phyloP scores from a whole-genome alignment of 37 sponge, comb jelly and placozoan genomes.

The Spongilla lacustris region DNA sequence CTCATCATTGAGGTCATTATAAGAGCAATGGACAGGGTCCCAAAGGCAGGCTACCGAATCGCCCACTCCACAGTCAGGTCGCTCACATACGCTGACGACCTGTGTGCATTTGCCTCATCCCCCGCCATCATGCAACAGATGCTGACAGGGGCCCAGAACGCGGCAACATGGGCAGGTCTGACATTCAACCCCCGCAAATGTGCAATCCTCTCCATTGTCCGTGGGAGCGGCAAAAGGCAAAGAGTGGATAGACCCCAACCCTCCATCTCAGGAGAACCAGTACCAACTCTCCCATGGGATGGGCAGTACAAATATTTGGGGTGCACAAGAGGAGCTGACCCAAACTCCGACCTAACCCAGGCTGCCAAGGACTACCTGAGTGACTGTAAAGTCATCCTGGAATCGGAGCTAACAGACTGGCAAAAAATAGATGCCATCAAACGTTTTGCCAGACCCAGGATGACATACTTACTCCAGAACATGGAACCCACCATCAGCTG shows the following conservation, averaged over 20 bases:
- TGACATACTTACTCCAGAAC: slow-evolving; percentile 10
- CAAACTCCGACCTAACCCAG: background rate
- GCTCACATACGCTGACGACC: slow-evolving; percentile 29
- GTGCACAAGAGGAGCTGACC: background rate
- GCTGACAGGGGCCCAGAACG: slow-evolving; percentile 3
- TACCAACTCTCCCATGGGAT: slow-evolving; percentile 26
- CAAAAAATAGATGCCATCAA: slow-evolving; percentile 65
- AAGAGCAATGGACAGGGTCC: background rate
- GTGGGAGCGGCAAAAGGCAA: background rate
- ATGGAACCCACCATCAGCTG: slow-evolving; percentile 8
- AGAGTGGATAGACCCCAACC: slow-evolving; percentile 2
- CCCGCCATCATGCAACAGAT: slow-evolving; percentile 1
- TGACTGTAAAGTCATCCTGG: background rate
- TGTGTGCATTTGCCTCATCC: slow-evolving; percentile 8
- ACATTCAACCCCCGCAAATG: slow-evolving; percentile 17
- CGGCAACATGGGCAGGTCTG: slow-evolving; percentile 4
- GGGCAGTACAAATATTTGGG: slow-evolving; percentile 39
- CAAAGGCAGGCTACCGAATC: slow-evolving; percentile 3
- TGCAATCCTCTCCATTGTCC: slow-evolving; percentile 34
- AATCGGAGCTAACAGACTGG: slow-evolving; percentile 39
- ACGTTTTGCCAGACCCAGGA: slow-evolving; percentile 30
- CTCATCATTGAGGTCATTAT: slow-evolving; percentile 1
- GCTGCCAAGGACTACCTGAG: background rate
- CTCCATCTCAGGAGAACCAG: background rate
- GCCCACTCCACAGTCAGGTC: background rate